Conservation (phyloP, 92 coral and sea anemone species). For the Pocillopora grandis region DNA sequence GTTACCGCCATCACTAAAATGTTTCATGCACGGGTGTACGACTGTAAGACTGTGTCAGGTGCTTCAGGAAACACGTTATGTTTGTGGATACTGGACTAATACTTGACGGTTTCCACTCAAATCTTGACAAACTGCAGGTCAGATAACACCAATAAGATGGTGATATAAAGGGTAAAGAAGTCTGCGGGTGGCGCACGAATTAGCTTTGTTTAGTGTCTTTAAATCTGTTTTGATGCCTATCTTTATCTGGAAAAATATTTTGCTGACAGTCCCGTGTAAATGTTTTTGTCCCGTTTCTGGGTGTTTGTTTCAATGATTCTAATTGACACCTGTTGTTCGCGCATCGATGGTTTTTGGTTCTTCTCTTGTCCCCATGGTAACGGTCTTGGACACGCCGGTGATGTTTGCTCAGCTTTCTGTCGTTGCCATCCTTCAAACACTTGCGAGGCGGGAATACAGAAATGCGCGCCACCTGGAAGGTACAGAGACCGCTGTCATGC, state of each 20-base stretch:
- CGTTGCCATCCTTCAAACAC: slow-evolving; percentile 82
- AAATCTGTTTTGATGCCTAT: neutral
- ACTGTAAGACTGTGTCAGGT: neutral
- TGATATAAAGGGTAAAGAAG: neutral
- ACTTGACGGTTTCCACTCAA: neutral
- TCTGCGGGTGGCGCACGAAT: neutral
- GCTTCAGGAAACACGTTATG: neutral
- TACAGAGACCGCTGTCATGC: slow-evolving; percentile 79
- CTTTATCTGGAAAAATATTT: neutral
- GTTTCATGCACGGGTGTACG: neutral
- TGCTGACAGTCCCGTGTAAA: neutral
- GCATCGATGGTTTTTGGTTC: slow-evolving; percentile 69
- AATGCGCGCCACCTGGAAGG: slow-evolving; percentile 75
- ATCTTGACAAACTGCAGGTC: neutral
- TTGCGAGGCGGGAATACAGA: slow-evolving; percentile 93
- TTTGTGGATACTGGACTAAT: neutral
- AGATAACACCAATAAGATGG: neutral
- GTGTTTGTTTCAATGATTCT: slow-evolving; percentile 18
- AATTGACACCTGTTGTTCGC: slow-evolving; percentile 41
- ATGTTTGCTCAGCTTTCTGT: slow-evolving; percentile 87
- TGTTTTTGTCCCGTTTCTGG: slow-evolving; percentile 8
- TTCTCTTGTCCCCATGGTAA: slow-evolving; percentile 92
- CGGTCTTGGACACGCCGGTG: slow-evolving; percentile 86
- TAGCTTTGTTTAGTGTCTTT: neutral
- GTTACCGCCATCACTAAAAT: neutral